Evolutionary conservation across 2,888 invertebrate species (phyloP), one percentile per base, ranked within the genome.

Genomic region (Pseudoips prasinana): DNA sequence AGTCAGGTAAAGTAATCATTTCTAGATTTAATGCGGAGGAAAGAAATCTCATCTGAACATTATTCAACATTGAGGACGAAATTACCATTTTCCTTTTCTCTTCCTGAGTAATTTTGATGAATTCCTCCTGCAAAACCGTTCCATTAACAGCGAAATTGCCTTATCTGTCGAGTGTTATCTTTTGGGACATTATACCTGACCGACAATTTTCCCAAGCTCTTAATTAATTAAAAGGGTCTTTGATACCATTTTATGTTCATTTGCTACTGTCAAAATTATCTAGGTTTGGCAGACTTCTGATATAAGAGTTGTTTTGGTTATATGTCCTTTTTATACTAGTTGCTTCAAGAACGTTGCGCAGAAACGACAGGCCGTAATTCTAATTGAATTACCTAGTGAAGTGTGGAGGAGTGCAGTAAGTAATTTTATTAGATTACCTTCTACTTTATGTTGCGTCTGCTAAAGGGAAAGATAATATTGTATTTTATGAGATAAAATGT

Each of bases 51-150:
- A 14, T 14, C 14, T 5, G 3, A 14, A 14, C 5, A 3, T 14
- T 14, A 14, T 3, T 3, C 14, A 5, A 14, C 14, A 3, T 14
- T 14, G 2, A 14, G 2, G 5, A 14, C 5, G 5, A 14, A 14
- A 14, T 14, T 14, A 5, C 14, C 14, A 14, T 14, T 20, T 20
- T 20, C 46, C 33, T 42, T 45, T 40, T n/a, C n/a, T 38, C 41
- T 44, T 47, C 47, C 25, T 47, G 48, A 44, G 44, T 47, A 54
- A 47, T 54, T 51, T 54, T 54, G 52, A 47, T 37, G 35, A 41
- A 47, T 44, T 44, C 32, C 42, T 50, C 32, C 42, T 50, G 31
- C 29, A 55, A 36, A 25, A 33, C 30, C 25, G 26, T 23, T 10
- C 43, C 51, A 53, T 56, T 53, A 46, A 31, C 33, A 31, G 33